Evolutionary conservation across 2,797 vertebrate species (phyloP).

Genomic region (Pipistrellus pygmaeus): DNA sequence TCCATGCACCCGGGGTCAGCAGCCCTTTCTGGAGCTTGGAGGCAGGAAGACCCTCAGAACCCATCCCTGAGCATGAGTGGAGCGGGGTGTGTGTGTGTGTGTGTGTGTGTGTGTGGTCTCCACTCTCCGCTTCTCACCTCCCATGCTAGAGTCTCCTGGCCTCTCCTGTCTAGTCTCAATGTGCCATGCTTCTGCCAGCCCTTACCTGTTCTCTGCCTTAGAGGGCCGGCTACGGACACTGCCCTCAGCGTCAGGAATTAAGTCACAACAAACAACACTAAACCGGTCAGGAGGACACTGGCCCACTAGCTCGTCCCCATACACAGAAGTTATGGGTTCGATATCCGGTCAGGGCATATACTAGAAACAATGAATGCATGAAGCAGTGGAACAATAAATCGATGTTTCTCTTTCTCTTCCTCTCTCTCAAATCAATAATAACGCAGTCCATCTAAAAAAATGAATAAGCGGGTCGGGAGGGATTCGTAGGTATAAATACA

Average conservation of each 20-base stretch:
- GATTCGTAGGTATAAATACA: neutral
- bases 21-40: neutral
- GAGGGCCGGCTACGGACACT: neutral
- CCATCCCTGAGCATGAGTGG: neutral
- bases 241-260: neutral
- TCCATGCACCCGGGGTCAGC: neutral
- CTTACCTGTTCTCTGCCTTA: neutral
- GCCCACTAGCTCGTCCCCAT: neutral
- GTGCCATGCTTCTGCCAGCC: too few relatives aligned
- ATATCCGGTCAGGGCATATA: neutral
- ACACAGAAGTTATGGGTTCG: neutral
- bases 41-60: neutral
- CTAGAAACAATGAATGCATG: neutral
- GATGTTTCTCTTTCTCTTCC: neutral
- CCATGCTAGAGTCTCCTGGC: neutral
- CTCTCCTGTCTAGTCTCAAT: accelerated
- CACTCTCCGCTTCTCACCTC: neutral
- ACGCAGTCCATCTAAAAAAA: neutral
- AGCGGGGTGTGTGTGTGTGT: too few relatives aligned
- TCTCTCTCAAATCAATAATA: neutral
- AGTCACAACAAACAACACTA: neutral
- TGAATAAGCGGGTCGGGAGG: neutral
- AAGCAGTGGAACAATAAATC: neutral
- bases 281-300: neutral
- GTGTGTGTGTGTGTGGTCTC: too few relatives aligned